Evolutionary conservation across 1,140 invertebrate genomes (phyloP).

Genomic region (Holotrichia oblita): DNA sequence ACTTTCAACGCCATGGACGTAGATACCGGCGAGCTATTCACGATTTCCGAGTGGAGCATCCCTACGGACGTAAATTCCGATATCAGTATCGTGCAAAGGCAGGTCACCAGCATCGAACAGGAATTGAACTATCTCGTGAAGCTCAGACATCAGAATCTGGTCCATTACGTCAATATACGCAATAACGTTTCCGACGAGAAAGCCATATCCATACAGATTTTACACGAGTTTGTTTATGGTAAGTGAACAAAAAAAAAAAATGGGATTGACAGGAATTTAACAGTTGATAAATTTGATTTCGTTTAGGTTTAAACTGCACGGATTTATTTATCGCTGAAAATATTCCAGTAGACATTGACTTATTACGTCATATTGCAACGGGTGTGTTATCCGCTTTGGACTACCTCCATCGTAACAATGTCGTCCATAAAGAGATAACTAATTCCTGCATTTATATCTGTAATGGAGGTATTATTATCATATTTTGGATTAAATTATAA

Average conservation of each 20-base stretch:
- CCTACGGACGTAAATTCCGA: slow-evolving; percentile 53
- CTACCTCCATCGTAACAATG: slow-evolving; percentile 79
- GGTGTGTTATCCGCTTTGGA: slow-evolving; percentile 74
- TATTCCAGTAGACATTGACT: slow-evolving; percentile 67
- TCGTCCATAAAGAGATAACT: slow-evolving; percentile 79
- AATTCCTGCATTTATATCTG: slow-evolving; percentile 66
- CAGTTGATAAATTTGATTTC: slow-evolving; percentile 43
- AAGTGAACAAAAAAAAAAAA: slow-evolving; percentile 43
- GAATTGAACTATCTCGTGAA: slow-evolving; percentile 74
- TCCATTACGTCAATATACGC: slow-evolving; percentile 77
- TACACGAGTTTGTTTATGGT: slow-evolving; percentile 75
- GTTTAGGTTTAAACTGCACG: slow-evolving; percentile 63
- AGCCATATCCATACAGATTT: slow-evolving; percentile 67
- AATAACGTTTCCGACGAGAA: slow-evolving; percentile 68
- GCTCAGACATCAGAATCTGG: slow-evolving; percentile 76
- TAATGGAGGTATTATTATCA: slow-evolving; percentile 3
- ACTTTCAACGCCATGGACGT: slow-evolving; percentile 75
- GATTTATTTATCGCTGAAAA: slow-evolving; percentile 65
- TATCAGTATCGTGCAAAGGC: slow-evolving; percentile 64
- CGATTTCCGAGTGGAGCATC: slow-evolving; percentile 74
- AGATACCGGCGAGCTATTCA: slow-evolving; percentile 72
- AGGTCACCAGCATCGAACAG: slow-evolving; percentile 73
- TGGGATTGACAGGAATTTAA: no score
- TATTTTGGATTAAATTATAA: no score
- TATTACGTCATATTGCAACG: slow-evolving; percentile 70